These are phyloP conservation scores for Platichthys stellatus DNA, from an alignment of 2,113 vertebrate genomes.

Conservation along the genomic window DNA sequence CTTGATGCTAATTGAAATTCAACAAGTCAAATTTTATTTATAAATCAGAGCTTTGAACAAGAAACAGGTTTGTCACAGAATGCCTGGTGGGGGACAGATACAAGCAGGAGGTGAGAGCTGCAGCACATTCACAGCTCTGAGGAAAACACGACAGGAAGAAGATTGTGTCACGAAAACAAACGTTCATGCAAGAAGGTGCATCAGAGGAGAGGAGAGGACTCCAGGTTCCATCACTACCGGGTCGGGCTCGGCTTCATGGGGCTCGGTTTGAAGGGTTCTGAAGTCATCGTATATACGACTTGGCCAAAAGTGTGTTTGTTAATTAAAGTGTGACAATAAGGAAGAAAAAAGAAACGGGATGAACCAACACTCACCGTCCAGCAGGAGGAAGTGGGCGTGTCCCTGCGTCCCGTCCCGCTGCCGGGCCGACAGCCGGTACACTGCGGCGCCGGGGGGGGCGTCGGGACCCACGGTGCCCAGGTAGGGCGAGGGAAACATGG, in stretches of 20 bases:
- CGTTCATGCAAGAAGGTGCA: too few relatives aligned
- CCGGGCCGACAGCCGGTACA: constrained; percentile 82
- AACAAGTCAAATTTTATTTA: constrained; percentile 76
- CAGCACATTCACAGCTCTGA: too few relatives aligned
- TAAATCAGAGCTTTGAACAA: constrained; percentile 56
- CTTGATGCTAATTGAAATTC: constrained; percentile 74
- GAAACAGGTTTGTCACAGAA: constrained; percentile 61
- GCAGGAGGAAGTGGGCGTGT: constrained; percentile 80
- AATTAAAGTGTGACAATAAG: neutral
- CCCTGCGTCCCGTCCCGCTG: constrained; percentile 62
- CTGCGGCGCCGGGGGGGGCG: constrained; percentile 75
- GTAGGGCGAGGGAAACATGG: constrained; percentile 88
- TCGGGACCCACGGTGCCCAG: constrained; percentile 84
- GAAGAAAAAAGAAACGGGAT: constrained; percentile 15
- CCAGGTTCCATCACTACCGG: too few relatives aligned
- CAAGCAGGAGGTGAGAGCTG: too few relatives aligned
- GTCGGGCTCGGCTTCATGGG: too few relatives aligned
- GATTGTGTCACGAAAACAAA: too few relatives aligned
- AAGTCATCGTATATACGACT: too few relatives aligned
- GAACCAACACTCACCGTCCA: constrained; percentile 79
- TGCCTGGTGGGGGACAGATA: constrained; percentile 1
- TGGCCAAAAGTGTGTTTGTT: too few relatives aligned
- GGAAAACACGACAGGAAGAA: too few relatives aligned
- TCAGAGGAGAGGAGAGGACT: too few relatives aligned
- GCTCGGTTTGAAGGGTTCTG: too few relatives aligned